Evolutionary conservation across 2,797 vertebrate genomes (phyloP).

Genomic region (Sebastolobus alascanus): DNA sequence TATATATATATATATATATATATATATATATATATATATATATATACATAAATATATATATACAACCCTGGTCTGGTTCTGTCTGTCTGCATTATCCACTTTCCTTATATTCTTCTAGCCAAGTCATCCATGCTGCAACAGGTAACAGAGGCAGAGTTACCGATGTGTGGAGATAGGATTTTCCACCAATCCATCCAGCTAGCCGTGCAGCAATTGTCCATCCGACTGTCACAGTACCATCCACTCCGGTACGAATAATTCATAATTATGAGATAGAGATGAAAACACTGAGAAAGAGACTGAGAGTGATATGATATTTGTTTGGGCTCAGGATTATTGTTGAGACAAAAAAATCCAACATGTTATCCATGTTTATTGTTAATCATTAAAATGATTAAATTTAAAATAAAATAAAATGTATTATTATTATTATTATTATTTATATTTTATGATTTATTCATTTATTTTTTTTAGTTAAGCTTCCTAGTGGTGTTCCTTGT

Average conservation of each 20-base stretch:
- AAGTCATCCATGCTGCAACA: not conserved
- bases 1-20: no score
- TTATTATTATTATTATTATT: no score
- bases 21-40: no score
- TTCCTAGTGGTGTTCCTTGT: no score
- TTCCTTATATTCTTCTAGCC: not conserved
- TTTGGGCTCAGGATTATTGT: not conserved
- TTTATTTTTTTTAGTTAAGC: no score
- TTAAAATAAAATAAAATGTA: no score
- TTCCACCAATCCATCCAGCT: constrained; percentile 7
- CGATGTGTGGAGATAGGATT: no score
- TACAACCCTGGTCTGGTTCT: not conserved
- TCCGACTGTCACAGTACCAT: constrained; percentile 21
- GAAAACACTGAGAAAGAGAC: not conserved
- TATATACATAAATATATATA: no score
- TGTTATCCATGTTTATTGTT: not conserved
- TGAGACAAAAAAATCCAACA: not conserved
- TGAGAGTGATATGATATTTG: not conserved
- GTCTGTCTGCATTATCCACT: not conserved
- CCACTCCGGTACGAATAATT: not conserved
- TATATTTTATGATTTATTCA: no score
- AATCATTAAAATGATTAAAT: no score
- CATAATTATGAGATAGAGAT: not conserved
- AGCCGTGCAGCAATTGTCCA: constrained; percentile 21
- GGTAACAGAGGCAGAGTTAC: not conserved